Conservation (phyloP, 2,888 invertebrate species). For the Scaptomyza caliginosa region DNA sequence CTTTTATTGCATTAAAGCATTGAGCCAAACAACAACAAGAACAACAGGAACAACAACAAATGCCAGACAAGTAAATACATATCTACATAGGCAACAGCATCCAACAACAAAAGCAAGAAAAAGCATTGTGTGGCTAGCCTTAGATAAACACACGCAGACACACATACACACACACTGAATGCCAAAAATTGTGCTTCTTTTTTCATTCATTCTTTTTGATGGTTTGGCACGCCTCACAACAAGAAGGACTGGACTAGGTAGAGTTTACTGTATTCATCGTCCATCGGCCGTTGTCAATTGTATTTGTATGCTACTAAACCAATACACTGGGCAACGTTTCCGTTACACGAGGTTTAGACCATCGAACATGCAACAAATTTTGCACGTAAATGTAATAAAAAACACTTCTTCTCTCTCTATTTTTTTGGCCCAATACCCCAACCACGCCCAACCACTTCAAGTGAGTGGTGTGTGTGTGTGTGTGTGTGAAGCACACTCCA, state of each 20-base stretch:
- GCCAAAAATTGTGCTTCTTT: constrained; percentile 39
- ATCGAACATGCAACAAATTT: constrained; percentile 79
- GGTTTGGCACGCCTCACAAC: constrained; percentile 46
- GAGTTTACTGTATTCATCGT: constrained; percentile 12
- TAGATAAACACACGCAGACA: constrained; percentile 55
- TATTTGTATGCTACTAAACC: constrained; percentile 66
- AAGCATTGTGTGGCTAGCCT: constrained; percentile 63
- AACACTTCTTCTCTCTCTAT: constrained; percentile 58
- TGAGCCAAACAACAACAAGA: constrained; percentile 18
- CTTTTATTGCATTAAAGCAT: constrained; percentile 73
- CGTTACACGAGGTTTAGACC: constrained; percentile 56
- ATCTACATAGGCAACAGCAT: constrained; percentile 66
- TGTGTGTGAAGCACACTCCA: constrained; percentile 53
- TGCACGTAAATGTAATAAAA: constrained; percentile 83
- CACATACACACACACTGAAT: constrained; percentile 30
- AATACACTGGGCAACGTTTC: constrained; percentile 66
- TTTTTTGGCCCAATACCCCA: constrained; percentile 38
- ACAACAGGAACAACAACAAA: constrained; percentile 35
- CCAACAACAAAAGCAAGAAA: constrained; percentile 56
- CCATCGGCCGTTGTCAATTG: constrained; percentile 66
- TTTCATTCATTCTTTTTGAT: constrained; percentile 19
- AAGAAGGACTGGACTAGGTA: background rate
- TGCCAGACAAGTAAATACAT: constrained; percentile 70
- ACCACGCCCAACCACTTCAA: constrained; percentile 56
- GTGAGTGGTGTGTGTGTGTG: constrained; percentile 24